Evolutionary conservation across 2,888 invertebrate genomes (phyloP).

Genomic region (Cantharis rufa): DNA sequence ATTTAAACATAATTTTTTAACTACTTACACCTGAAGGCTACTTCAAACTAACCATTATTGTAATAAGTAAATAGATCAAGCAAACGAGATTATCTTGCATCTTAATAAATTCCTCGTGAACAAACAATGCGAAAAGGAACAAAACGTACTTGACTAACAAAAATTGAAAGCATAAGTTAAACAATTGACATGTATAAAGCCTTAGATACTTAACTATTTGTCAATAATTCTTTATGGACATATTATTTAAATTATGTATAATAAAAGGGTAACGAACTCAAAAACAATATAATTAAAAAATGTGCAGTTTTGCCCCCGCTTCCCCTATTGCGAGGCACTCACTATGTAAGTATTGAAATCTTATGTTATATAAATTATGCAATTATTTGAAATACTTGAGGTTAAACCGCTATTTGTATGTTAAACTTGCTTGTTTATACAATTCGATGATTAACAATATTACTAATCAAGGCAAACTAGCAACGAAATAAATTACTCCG

Average conservation of each 20-base stretch:
- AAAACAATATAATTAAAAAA: neutral
- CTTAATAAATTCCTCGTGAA: neutral
- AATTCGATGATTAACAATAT: neutral
- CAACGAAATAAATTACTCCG: neutral
- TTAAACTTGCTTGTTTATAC: neutral
- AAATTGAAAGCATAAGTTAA: neutral
- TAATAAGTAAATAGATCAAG: neutral
- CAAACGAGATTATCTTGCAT: neutral
- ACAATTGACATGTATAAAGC: neutral
- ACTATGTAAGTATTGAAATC: too few relatives aligned
- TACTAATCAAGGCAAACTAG: neutral
- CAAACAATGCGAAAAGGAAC: neutral
- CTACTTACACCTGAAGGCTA: neutral
- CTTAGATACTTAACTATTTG: neutral
- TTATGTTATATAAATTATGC: neutral
- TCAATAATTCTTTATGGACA: neutral
- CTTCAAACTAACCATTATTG: neutral
- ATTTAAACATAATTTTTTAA: neutral
- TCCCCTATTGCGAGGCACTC: too few relatives aligned
- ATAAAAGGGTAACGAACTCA: neutral
- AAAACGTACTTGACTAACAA: neutral
- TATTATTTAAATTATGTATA: neutral
- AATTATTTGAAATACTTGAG: neutral
- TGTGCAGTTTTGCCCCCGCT: too few relatives aligned
- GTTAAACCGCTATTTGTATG: neutral